A percentile compares a stretch with the other conserved stretches of the same genome.
phyloP scores from a whole-genome alignment of 2,797 vertebrate species.

The Morelia viridis region DNA sequence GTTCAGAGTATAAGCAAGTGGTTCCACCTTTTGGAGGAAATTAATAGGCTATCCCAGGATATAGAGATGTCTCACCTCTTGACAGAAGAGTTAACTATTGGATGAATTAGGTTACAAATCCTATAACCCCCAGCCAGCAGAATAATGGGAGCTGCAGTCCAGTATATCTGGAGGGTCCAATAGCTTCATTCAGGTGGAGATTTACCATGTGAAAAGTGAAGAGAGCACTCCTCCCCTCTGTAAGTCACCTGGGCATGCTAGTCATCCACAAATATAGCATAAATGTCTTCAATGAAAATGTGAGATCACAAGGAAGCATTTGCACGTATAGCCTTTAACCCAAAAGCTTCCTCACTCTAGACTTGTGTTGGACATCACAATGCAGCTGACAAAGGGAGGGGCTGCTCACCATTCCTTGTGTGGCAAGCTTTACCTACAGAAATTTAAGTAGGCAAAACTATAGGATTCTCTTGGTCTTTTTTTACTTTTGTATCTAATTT shows the following conservation, averaged over 20 bases:
- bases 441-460: not conserved
- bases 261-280: not conserved
- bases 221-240: not conserved
- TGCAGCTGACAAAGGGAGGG: not conserved
- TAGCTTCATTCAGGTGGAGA: not conserved
- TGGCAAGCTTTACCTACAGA: not conserved
- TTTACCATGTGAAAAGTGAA: not conserved
- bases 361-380: not conserved
- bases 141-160: not conserved
- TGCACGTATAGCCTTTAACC: not conserved
- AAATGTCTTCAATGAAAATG: not conserved
- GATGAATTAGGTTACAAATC: not conserved
- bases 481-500: not conserved
- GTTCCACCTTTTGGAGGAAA: constrained; percentile 15
- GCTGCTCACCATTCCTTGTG: not conserved
- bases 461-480: not conserved
- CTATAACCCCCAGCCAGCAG: not conserved
- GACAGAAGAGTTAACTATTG: not conserved
- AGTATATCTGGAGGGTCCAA: not conserved
- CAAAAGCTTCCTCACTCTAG: not conserved
- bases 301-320: not conserved
- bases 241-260: not conserved
- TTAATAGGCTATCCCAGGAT: not conserved
- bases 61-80: fast-evolving
- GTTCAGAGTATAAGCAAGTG: not conserved